phyloP scores from a whole-genome alignment of 2,113 vertebrate species.

The Gavialis gangeticus region DNA sequence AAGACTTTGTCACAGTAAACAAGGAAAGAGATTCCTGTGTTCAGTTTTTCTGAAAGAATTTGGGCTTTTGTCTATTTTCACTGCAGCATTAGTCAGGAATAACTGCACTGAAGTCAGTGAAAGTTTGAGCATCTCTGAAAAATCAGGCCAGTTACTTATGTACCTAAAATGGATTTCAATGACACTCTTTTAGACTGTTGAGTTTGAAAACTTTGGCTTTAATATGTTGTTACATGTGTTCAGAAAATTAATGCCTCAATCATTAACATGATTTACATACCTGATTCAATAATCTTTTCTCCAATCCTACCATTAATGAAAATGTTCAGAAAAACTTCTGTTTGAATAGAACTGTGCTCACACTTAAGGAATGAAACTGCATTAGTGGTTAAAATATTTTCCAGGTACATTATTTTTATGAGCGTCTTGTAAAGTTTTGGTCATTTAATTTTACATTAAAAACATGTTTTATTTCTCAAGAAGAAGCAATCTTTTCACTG shows the following conservation, averaged over 20 bases:
- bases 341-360: conserved; percentile 2
- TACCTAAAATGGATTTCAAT: not conserved
- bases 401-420: conserved; percentile 10
- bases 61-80: conserved; percentile 20
- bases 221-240: not conserved
- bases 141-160: not conserved
- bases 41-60: not conserved
- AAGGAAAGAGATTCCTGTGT: not conserved
- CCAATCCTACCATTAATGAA: conserved; percentile 16
- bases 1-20: not conserved
- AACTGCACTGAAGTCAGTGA: not conserved
- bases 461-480: conserved; percentile 18
- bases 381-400: conserved; percentile 26
- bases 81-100: conserved; percentile 11
- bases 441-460: conserved; percentile 30
- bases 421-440: conserved; percentile 7
- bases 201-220: not conserved
- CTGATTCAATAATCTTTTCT: conserved; percentile 15
- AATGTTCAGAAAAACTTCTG: conserved; percentile 23
- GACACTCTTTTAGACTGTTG: not conserved
- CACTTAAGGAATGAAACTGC: conserved; percentile 27
- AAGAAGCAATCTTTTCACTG: not conserved
- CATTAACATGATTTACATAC: not conserved
- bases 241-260: conserved; percentile 29
- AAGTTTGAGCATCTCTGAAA: not conserved